Evolutionary conservation across 2,888 invertebrate genomes (phyloP).

Genomic region (Diplazon laetatorius): DNA sequence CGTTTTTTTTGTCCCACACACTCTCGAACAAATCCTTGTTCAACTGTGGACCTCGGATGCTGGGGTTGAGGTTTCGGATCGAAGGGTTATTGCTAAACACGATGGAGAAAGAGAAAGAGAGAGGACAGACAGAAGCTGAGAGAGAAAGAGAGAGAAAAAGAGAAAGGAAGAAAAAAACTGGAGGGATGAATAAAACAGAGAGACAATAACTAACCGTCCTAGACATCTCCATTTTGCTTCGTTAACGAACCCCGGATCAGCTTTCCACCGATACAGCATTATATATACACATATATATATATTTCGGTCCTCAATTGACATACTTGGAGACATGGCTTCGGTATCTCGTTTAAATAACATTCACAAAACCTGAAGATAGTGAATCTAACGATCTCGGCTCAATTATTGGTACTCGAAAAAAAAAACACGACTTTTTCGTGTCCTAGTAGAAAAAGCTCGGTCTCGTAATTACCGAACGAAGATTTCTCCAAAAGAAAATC

Average conservation of each 20-base stretch:
- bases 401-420: no score
- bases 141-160: slow-evolving; percentile 16
- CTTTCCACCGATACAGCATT: background rate
- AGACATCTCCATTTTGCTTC: slow-evolving; percentile 41
- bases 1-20: slow-evolving; percentile 43
- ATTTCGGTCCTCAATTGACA: no score
- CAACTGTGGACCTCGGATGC: background rate
- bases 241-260: slow-evolving; percentile 5
- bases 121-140: background rate
- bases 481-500: no score
- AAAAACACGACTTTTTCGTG: no score
- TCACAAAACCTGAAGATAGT: no score
- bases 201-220: background rate
- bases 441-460: no score
- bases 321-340: no score
- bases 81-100: slow-evolving; percentile 37
- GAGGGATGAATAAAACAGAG: no score
- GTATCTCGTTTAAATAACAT: no score
- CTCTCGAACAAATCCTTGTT: slow-evolving; percentile 6
- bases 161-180: background rate
- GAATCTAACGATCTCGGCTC: background rate
- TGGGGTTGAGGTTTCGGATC: slow-evolving; percentile 39
- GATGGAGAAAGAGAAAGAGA: no score
- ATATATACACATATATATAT: no score
- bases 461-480: no score